These are phyloP conservation scores for Rhinoderma darwinii DNA, from an alignment of 2,113 vertebrate genomes.

Conservation along the genomic window DNA sequence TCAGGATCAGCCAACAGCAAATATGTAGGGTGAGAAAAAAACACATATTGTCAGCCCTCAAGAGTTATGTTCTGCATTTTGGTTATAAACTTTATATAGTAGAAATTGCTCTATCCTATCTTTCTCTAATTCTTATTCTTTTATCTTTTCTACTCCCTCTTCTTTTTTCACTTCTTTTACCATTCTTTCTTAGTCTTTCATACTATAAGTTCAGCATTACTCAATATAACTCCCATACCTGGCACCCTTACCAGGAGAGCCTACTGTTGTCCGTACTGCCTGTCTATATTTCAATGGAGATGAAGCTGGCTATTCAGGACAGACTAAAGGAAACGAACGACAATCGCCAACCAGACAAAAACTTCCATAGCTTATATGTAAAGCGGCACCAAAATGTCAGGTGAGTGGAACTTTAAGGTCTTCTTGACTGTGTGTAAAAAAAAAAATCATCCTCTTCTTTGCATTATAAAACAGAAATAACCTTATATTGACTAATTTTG, in stretches of 20 bases:
- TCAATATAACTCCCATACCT: constrained; percentile 26
- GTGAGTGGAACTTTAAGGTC: constrained; percentile 67
- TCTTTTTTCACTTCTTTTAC: neutral
- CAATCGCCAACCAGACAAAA: constrained; percentile 90
- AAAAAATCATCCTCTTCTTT: too few relatives aligned
- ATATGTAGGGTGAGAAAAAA: too few relatives aligned
- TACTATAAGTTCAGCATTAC: constrained; percentile 6
- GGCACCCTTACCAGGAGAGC: constrained; percentile 79
- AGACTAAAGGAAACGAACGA: constrained; percentile 90
- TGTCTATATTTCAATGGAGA: constrained; percentile 98
- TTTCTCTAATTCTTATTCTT: constrained; percentile 17
- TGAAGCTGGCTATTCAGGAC: constrained; percentile 97
- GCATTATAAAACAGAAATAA: neutral
- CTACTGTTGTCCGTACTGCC: constrained; percentile 94
- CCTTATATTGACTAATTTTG: neutral
- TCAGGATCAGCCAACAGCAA: too few relatives aligned
- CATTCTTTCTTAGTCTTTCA: neutral
- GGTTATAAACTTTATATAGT: neutral
- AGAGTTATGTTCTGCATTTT: too few relatives aligned
- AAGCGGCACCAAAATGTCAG: constrained; percentile 96
- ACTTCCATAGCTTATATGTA: constrained; percentile 96
- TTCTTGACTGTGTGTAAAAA: neutral
- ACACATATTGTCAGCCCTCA: too few relatives aligned
- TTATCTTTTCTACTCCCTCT: constrained; percentile 8
- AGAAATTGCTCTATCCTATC: constrained; percentile 2